Conservation (phyloP, 2,113 vertebrate species). For the Orientallactaga bullata region DNA sequence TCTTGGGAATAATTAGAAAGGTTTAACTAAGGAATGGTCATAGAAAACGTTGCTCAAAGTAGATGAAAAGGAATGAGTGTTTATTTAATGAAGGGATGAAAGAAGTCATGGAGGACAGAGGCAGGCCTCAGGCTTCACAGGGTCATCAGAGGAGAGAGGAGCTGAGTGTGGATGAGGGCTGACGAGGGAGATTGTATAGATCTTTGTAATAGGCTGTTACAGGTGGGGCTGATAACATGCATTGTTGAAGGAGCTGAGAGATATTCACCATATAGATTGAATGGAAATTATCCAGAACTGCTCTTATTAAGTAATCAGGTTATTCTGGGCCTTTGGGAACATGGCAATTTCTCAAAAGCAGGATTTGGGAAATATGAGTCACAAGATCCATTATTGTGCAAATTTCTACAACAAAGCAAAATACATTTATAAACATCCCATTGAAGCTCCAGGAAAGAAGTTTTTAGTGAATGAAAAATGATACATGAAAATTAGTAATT, state of each 20-base stretch:
- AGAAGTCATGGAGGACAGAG: neutral
- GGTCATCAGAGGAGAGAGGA: neutral
- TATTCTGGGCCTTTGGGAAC: conserved; percentile 44
- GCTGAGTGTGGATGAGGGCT: rapidly evolving
- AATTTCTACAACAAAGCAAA: conserved; percentile 66
- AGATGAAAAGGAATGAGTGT: neutral
- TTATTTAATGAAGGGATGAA: neutral
- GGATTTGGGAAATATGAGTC: conserved; percentile 72
- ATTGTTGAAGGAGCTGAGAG: neutral
- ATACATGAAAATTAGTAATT: neutral
- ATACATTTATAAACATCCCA: conserved; percentile 34
- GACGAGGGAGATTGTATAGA: neutral
- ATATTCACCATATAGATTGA: conserved; percentile 1
- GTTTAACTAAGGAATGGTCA: neutral
- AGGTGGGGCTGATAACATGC: neutral
- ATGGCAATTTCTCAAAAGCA: conserved; percentile 61
- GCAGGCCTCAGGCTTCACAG: neutral
- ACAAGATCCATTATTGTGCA: conserved; percentile 64
- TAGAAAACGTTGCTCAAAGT: neutral
- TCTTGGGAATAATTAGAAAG: neutral
- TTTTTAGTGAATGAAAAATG: conserved; percentile 43
- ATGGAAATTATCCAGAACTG: conserved; percentile 24
- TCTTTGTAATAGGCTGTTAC: neutral
- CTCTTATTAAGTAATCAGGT: conserved; percentile 48
- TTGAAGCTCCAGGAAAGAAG: conserved; percentile 36